Evolutionary conservation across 2,113 vertebrate genomes (phyloP).

Genomic region (Piaya cayana): DNA sequence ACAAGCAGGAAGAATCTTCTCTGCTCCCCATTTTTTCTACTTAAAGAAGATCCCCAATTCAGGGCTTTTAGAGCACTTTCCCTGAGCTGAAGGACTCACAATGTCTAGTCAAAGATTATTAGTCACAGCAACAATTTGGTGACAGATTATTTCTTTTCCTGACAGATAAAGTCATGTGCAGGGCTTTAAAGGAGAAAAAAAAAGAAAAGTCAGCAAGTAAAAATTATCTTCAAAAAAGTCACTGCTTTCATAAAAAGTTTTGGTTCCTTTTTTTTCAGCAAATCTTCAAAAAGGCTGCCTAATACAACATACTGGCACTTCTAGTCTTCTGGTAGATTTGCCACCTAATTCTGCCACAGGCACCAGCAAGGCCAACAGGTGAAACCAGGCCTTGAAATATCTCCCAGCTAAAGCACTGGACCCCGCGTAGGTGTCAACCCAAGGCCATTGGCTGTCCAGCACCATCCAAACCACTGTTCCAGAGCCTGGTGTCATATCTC

Average conservation of each 20-base stretch:
- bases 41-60: background rate
- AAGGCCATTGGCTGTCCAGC: background rate
- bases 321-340: background rate
- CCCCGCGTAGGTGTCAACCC: fast-evolving
- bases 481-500: background rate
- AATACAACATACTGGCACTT: background rate
- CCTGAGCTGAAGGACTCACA: background rate
- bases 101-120: conserved; percentile 37
- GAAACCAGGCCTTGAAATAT: background rate
- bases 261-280: background rate
- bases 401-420: background rate
- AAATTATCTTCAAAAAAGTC: background rate
- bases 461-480: background rate
- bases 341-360: background rate
- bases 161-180: background rate
- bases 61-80: background rate
- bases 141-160: conserved; percentile 37
- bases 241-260: background rate
- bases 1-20: background rate
- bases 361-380: background rate
- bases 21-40: background rate
- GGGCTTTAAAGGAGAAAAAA: background rate
- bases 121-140: conserved; percentile 36
- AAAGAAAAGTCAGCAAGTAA: background rate
- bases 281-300: background rate